Conservation (phyloP, 2,888 invertebrate species). For the Parelbella ahira region DNA sequence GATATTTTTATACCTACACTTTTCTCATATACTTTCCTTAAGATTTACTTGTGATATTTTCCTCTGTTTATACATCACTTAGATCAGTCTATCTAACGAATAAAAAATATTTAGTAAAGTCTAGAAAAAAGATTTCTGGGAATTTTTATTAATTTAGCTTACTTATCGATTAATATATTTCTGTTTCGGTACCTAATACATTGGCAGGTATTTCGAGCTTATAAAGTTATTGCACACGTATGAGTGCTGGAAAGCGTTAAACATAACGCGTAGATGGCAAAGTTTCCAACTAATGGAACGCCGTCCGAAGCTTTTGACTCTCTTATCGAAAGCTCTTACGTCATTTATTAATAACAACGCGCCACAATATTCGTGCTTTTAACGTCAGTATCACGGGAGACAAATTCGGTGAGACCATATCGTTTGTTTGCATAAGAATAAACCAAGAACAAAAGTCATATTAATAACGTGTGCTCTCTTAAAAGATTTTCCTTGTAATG, state of each 20-base stretch:
- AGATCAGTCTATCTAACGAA: too few species aligned
- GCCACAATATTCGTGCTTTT: constrained; percentile 3
- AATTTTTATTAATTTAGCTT: too few species aligned
- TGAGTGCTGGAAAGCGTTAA: constrained; percentile 6
- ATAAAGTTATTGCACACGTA: constrained; percentile 22
- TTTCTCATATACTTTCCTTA: too few species aligned
- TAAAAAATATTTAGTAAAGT: too few species aligned
- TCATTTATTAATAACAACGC: constrained; percentile 33
- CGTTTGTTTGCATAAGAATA: too few species aligned
- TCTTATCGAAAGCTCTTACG: constrained; percentile 38
- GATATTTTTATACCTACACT: too few species aligned
- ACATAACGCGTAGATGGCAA: constrained; percentile 26
- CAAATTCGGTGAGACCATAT: neutral
- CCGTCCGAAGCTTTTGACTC: constrained; percentile 26
- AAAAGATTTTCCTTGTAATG: constrained; percentile 1
- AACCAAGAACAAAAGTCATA: constrained; percentile 1
- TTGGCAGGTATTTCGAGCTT: neutral
- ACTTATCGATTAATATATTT: neutral
- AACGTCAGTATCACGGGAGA: neutral
- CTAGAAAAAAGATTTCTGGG: too few species aligned
- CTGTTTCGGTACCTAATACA: neutral
- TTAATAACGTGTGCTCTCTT: neutral
- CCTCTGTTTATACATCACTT: too few species aligned
- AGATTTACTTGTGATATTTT: too few species aligned
- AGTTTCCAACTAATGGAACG: constrained; percentile 36